These are phyloP conservation scores for Antigone vipio DNA, from an alignment of 2,113 vertebrate genomes.

Conservation along the genomic window DNA sequence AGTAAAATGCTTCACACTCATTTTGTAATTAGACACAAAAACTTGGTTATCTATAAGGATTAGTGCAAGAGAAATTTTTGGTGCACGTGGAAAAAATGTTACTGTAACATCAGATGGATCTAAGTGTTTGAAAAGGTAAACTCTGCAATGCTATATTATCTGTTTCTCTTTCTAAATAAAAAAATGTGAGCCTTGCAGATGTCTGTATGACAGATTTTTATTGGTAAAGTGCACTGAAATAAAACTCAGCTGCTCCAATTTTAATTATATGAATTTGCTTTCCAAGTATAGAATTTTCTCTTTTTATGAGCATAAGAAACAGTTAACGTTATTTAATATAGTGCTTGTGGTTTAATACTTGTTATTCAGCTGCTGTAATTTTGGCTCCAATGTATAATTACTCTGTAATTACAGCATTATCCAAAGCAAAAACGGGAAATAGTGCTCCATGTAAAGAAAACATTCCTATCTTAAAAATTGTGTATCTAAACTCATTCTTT, in stretches of 20 bases:
- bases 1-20: neutral
- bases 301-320: neutral
- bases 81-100: neutral
- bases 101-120: neutral
- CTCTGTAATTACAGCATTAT: neutral
- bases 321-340: neutral
- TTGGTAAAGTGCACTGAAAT: neutral
- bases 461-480: neutral
- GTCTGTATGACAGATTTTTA: neutral
- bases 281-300: neutral
- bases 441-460: neutral
- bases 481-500: neutral
- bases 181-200: neutral
- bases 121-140: neutral
- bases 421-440: neutral
- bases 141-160: neutral
- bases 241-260: neutral
- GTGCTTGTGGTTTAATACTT: neutral
- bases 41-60: neutral
- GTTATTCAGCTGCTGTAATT: neutral
- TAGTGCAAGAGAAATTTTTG: neutral
- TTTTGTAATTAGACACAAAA: neutral
- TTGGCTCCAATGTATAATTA: neutral
- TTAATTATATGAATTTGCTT: neutral
- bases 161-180: neutral